These are phyloP conservation scores for Amphipoea lucens DNA, from an alignment of 2,888 invertebrate genomes.

Conservation along the genomic window DNA sequence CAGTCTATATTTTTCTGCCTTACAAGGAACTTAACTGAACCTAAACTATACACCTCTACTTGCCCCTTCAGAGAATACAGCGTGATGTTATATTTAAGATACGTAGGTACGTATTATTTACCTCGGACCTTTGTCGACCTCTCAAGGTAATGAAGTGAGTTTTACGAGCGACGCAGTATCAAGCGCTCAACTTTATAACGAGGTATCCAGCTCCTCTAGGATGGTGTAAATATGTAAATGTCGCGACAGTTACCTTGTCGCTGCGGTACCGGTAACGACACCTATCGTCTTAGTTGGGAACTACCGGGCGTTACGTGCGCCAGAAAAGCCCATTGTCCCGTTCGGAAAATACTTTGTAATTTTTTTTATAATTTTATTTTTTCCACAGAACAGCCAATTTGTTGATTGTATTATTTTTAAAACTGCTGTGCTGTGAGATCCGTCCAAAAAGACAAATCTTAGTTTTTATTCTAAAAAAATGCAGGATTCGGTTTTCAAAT, in stretches of 20 bases:
- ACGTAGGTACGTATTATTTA: slow-evolving; percentile 3
- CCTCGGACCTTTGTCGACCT: slow-evolving; percentile 15
- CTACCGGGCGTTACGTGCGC: neutral
- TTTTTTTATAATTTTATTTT: neutral
- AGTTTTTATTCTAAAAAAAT: neutral
- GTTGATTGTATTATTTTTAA: neutral
- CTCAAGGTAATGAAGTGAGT: slow-evolving; percentile 40
- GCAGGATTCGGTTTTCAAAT: neutral
- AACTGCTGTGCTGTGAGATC: neutral
- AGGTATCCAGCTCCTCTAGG: slow-evolving; percentile 58
- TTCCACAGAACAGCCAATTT: neutral
- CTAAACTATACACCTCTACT: neutral
- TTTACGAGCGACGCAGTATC: slow-evolving; percentile 54
- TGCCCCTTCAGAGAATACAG: neutral
- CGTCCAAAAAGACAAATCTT: neutral
- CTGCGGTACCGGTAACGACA: slow-evolving; percentile 9
- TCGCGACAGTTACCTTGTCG: slow-evolving; percentile 41
- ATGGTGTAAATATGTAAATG: slow-evolving; percentile 59
- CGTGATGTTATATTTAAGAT: neutral
- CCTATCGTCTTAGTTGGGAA: slow-evolving; percentile 25
- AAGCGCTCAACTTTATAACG: slow-evolving; percentile 61
- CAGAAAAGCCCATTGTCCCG: neutral
- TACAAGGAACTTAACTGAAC: neutral
- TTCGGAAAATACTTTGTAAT: neutral
- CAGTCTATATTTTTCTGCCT: neutral